Evolutionary conservation across 2,888 invertebrate genomes (phyloP).

Genomic region (Spodoptera littoralis): DNA sequence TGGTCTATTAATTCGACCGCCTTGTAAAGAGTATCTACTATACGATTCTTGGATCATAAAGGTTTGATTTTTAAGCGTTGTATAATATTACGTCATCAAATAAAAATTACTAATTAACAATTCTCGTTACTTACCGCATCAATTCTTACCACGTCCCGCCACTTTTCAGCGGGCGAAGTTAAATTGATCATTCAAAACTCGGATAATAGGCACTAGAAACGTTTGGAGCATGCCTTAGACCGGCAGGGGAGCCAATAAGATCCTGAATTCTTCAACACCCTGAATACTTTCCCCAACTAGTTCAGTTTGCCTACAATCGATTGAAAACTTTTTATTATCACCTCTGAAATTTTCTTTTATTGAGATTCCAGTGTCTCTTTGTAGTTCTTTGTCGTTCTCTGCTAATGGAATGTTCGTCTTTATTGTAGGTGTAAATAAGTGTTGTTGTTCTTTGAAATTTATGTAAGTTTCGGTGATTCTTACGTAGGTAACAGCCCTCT

Average conservation of each 20-base stretch:
- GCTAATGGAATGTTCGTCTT: conserved; percentile 8
- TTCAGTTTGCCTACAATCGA: conserved; percentile 44
- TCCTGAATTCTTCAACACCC: conserved; percentile 46
- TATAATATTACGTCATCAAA: no score
- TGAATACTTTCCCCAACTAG: conserved; percentile 44
- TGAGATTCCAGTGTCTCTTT: conserved; percentile 7
- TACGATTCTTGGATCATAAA: no score
- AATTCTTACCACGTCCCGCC: conserved; percentile 53
- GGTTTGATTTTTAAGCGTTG: no score
- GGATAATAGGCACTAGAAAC: conserved; percentile 70
- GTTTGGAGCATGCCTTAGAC: conserved; percentile 57
- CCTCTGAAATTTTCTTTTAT: conserved; percentile 18
- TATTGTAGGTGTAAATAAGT: conserved; percentile 10
- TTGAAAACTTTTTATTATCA: conserved; percentile 43
- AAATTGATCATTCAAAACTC: conserved; percentile 79
- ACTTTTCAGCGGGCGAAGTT: conserved; percentile 67
- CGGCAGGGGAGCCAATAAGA: conserved; percentile 58
- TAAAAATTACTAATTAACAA: not conserved
- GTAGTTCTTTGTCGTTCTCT: conserved; percentile 11
- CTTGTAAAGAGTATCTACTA: no score
- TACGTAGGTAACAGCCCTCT: no score
- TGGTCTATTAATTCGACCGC: no score
- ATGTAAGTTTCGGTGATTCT: no score
- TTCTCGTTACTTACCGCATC: conserved; percentile 48
- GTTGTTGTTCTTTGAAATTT: no score